Conservation (phyloP, 2,113 vertebrate species). For the Helogale parvula region DNA sequence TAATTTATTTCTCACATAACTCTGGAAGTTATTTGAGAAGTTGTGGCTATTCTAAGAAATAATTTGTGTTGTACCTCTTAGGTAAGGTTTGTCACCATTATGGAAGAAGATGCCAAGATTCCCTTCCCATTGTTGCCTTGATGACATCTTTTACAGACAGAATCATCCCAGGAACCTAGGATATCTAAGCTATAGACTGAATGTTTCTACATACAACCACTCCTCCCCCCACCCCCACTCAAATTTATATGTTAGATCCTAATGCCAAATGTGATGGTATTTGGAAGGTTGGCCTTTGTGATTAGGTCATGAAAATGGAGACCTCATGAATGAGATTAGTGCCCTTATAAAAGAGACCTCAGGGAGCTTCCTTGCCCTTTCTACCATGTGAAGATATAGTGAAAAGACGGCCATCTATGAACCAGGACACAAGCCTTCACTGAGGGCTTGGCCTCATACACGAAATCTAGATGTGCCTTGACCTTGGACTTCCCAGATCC, state of each 20-base stretch:
- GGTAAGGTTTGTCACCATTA: neutral
- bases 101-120: neutral
- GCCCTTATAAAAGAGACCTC: neutral
- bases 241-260: neutral
- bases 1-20: neutral
- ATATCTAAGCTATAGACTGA: neutral
- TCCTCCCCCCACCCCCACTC: accelerated
- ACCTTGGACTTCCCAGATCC: neutral
- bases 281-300: neutral
- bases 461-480: neutral
- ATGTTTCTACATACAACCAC: neutral
- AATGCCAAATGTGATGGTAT: neutral
- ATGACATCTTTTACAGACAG: neutral
- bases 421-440: neutral
- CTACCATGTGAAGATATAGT: neutral
- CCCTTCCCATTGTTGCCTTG: neutral
- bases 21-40: neutral
- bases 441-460: neutral
- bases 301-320: neutral
- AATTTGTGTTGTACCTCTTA: neutral
- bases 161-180: too few relatives aligned
- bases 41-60: neutral
- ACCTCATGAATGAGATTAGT: neutral
- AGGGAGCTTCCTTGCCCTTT: neutral
- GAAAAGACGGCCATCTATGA: neutral